Evolutionary conservation across 2,797 vertebrate species (phyloP).

Genomic region (Phrynocephalus vlangalii): DNA sequence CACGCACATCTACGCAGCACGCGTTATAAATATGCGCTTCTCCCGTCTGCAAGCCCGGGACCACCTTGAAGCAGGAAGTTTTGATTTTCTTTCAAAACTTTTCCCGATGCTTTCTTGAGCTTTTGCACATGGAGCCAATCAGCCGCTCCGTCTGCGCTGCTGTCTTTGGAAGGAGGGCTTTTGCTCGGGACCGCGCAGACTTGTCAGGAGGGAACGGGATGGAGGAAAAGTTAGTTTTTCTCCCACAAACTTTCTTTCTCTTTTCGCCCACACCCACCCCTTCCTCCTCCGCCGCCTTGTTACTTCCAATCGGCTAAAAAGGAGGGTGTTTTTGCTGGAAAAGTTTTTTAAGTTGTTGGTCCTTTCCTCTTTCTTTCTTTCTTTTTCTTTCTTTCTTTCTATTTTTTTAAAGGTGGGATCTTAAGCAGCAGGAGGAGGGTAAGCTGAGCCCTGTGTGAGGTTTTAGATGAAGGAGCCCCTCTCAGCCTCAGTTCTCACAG

Average conservation of each 20-base stretch:
- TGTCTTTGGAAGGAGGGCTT: conserved; percentile 43
- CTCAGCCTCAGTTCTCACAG: conserved; percentile 63
- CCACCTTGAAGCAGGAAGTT: conserved; percentile 93
- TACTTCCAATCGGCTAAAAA: not conserved
- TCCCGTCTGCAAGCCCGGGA: conserved; percentile 80
- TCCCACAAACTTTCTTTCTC: not conserved
- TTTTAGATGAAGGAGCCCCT: conserved; percentile 62
- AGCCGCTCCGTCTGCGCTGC: conserved; percentile 48
- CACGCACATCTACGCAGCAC: not conserved
- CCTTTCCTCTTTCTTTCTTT: too few relatives aligned
- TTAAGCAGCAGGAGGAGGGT: conserved; percentile 28
- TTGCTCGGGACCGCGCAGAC: conserved; percentile 17
- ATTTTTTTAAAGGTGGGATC: conserved; percentile 35
- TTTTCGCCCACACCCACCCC: too few relatives aligned
- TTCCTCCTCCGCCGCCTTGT: not conserved
- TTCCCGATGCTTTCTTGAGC: conserved; percentile 43
- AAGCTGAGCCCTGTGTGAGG: conserved; percentile 67
- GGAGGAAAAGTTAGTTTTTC: not conserved
- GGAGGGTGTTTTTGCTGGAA: not conserved
- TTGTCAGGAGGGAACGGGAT: conserved; percentile 30
- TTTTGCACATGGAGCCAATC: conserved; percentile 50
- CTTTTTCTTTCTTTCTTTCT: too few relatives aligned
- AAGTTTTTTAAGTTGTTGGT: conserved; percentile 31
- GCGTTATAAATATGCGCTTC: conserved; percentile 65
- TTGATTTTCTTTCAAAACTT: conserved; percentile 83